These are phyloP conservation scores for Cottoperca gobio DNA, from an alignment of 2,797 vertebrate genomes.

Conservation along the genomic window DNA sequence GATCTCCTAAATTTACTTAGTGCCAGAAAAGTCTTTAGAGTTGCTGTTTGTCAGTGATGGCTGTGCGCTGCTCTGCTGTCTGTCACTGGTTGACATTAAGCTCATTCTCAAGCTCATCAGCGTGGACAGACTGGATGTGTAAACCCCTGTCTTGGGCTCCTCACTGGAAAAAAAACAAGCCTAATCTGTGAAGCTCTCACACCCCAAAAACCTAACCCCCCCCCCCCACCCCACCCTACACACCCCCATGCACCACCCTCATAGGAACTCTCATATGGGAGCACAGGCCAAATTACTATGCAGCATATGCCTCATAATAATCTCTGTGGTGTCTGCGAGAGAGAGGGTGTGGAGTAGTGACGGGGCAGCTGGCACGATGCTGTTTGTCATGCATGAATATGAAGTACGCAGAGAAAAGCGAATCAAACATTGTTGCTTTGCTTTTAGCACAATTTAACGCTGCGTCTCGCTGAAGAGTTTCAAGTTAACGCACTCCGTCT, in stretches of 20 bases:
- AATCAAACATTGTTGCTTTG: constrained; percentile 30
- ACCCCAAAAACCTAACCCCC: constrained; percentile 22
- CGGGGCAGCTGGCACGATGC: constrained; percentile 36
- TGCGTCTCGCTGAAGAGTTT: constrained; percentile 18
- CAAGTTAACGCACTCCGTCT: constrained; percentile 8
- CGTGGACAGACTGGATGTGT: constrained; percentile 46
- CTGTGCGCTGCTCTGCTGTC: constrained; percentile 37
- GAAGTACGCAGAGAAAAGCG: constrained; percentile 49
- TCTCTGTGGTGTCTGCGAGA: constrained; percentile 40
- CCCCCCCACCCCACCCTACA: background rate
- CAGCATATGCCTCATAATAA: constrained; percentile 58
- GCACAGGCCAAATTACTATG: constrained; percentile 56
- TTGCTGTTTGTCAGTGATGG: constrained; percentile 42
- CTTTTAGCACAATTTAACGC: constrained; percentile 24
- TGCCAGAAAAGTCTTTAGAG: constrained; percentile 21
- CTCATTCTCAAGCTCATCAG: constrained; percentile 57
- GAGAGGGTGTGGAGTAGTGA: constrained; percentile 41
- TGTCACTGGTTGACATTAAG: constrained; percentile 64
- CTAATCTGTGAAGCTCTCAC: constrained; percentile 65
- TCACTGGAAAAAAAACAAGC: constrained; percentile 65
- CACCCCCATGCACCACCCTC: constrained; percentile 17
- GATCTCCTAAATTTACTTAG: constrained; percentile 13
- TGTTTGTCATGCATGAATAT: constrained; percentile 53
- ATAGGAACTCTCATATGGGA: constrained; percentile 40
- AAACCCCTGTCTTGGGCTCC: constrained; percentile 50